These are phyloP conservation scores for Eledone cirrhosa DNA, from an alignment of 2,888 invertebrate genomes.

Conservation along the genomic window DNA sequence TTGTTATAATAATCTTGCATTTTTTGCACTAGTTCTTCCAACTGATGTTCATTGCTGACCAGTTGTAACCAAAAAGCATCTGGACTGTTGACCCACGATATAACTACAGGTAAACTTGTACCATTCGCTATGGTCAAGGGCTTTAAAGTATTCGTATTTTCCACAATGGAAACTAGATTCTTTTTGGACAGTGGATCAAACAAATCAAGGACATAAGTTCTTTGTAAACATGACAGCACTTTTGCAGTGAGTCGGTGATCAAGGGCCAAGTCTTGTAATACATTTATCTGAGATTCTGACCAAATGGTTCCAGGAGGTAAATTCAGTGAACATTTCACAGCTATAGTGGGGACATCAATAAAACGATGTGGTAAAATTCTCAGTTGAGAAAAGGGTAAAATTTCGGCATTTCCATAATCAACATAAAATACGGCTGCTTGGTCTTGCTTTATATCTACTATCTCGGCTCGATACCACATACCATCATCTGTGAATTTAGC, in stretches of 20 bases:
- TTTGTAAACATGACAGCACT: conserved; percentile 3
- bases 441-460: conserved; percentile 36
- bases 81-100: conserved; percentile 46
- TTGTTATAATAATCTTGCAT: conserved; percentile 44
- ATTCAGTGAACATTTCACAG: conserved; percentile 49
- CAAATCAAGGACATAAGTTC: conserved; percentile 8
- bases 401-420: conserved; percentile 62
- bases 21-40: conserved; percentile 46
- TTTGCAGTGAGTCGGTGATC: conserved; percentile 30
- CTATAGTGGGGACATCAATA: conserved; percentile 45
- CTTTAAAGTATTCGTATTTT: not conserved
- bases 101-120: conserved; percentile 33
- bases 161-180: conserved; percentile 7
- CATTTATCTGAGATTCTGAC: conserved; percentile 8
- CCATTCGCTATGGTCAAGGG: not conserved
- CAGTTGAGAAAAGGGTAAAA: conserved; percentile 42
- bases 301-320: conserved; percentile 12
- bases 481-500: conserved; percentile 53
- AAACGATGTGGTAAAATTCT: conserved; percentile 48
- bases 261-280: conserved; percentile 22
- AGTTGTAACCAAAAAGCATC: conserved; percentile 54
- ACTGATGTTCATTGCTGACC: conserved; percentile 33
- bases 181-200: not conserved
- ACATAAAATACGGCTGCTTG: conserved; percentile 52
- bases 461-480: conserved; percentile 54